Evolutionary conservation across 2,888 invertebrate genomes (phyloP).

Genomic region (Lapara coniferarum): DNA sequence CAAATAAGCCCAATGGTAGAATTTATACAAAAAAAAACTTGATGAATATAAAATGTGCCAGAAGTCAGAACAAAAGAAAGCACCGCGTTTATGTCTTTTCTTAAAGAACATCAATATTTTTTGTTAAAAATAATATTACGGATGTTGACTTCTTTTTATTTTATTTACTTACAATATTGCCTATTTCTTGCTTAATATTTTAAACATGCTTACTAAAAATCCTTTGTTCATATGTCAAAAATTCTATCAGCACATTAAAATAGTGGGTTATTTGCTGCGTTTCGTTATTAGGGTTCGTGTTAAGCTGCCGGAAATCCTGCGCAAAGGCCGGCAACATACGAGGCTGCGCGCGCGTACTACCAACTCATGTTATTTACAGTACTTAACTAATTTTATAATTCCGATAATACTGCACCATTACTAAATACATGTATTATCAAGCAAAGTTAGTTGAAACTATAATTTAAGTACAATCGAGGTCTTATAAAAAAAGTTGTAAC

Average conservation of each 20-base stretch:
- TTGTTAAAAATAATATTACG: too few relatives aligned
- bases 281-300: slow-evolving; percentile 58
- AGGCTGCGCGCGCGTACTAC: slow-evolving; percentile 51
- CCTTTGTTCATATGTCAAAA: slow-evolving; percentile 13
- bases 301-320: slow-evolving; percentile 79
- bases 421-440: neutral
- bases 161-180: too few relatives aligned
- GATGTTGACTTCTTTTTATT: too few relatives aligned
- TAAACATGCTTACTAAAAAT: neutral
- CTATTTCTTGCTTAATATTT: neutral
- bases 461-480: neutral
- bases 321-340: slow-evolving; percentile 64
- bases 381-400: slow-evolving; percentile 6
- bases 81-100: slow-evolving; percentile 30
- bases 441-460: neutral
- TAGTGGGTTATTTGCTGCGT: slow-evolving; percentile 46
- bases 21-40: too few relatives aligned
- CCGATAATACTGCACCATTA: neutral
- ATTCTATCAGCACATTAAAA: slow-evolving; percentile 26
- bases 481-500: neutral
- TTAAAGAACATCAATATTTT: neutral
- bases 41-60: too few relatives aligned
- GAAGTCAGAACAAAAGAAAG: too few relatives aligned
- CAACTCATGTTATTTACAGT: slow-evolving; percentile 12
- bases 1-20: too few relatives aligned